Evolutionary conservation across 2,888 invertebrate species (phyloP).

Genomic region (Alcis repandata): DNA sequence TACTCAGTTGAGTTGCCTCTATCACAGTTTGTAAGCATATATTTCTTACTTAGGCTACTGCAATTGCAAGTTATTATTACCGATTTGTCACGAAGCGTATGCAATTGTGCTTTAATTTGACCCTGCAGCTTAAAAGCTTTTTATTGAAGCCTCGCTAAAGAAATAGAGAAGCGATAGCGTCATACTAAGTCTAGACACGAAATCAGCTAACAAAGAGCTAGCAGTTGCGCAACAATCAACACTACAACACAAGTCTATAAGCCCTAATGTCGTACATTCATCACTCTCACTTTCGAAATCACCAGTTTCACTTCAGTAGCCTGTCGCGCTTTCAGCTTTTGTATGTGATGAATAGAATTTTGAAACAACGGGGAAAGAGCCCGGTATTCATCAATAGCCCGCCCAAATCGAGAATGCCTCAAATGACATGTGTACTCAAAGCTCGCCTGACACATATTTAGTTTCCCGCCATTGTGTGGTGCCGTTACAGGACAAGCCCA

Average conservation of each 20-base stretch:
- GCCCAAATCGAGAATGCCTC: constrained; percentile 57
- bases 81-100: no score
- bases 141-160: background rate
- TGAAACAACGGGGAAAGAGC: constrained; percentile 27
- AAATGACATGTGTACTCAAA: constrained; percentile 58
- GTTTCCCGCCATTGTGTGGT: constrained; percentile 64
- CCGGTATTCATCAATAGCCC: constrained; percentile 50
- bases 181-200: constrained; percentile 6
- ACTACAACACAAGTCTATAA: constrained; percentile 25
- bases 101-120: no score
- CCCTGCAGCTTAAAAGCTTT: background rate
- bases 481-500: constrained; percentile 74
- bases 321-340: constrained; percentile 31
- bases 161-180: background rate
- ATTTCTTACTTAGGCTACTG: no score
- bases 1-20: no score
- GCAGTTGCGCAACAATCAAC: constrained; percentile 21
- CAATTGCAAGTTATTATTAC: no score
- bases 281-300: constrained; percentile 37
- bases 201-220: constrained; percentile 8
- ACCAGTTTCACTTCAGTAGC: constrained; percentile 38
- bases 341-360: constrained; percentile 20
- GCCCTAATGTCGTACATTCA: constrained; percentile 36
- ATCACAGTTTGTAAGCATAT: no score
- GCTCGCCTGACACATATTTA: constrained; percentile 58